Base-by-base conservation (phyloP, 2,888 invertebrate species). In the Fissipunctia ypsillon region DNA sequence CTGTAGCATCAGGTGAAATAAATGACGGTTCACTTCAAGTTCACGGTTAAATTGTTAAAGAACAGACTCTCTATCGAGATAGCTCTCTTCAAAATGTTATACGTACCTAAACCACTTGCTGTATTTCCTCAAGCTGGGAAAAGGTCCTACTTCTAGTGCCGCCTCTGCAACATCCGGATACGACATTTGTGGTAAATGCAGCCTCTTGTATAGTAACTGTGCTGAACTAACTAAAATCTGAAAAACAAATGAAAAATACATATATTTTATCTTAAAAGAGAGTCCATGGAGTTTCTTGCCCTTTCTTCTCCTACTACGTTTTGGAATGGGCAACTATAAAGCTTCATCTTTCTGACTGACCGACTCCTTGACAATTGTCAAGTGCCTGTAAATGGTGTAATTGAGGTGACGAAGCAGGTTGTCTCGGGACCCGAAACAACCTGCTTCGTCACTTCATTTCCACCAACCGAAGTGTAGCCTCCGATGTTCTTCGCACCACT, bases 101-200 rank as follows among this genome's bases (percentile, higher is more conserved):
- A 73, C 73, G 0, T 88, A 95, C 96, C 96, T 94, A 84, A 95
- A 95, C 90, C 90, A 90, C 87, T 92, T 94, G 81, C 95, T 94
- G 67, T 93, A 95, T 86, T 93, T 95, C 64, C 92, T 91, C 35
- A 94, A 78, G 1, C 75, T 92, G 4, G 93, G 93, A 64, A 95
- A 96, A 0, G 95, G 95, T 3, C 95, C 93, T 0, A 93, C 88
- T 84, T 92, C 90, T 45, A 95, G 61, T 0, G 95, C 85, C 0
- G 95, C 95, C 56, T 96, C 95, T 0, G 95, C 96, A 0, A 96
- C 90, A 48, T 96, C 96, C 0, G 96, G 95, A 69, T 95, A 96
- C 0, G 96, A 96, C 93, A 96, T 90, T 60, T 91, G 88, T 0
- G 95, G 87, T 45, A 95, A 59, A 81, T 95, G 95, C 3, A 95